Evolutionary conservation across 35 echinoderm and acorn worm genomes (phyloP).

Genomic region (Hemicentrotus pulcherrimus): DNA sequence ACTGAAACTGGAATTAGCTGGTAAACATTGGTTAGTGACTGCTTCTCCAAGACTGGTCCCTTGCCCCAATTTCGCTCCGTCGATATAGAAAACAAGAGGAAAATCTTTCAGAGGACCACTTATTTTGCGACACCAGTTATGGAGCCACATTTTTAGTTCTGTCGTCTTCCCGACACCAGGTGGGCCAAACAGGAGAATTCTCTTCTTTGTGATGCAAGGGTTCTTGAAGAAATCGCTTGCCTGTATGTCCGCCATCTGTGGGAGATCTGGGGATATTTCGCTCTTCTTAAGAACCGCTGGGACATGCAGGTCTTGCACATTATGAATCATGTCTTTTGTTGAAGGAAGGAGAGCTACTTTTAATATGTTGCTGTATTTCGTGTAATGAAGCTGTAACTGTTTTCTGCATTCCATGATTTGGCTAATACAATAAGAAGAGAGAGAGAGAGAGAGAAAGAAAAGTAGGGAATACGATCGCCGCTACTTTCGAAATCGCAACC

Average conservation of each 20-base stretch:
- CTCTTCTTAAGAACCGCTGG: background rate
- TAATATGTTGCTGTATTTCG: background rate
- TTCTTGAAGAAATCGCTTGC: background rate
- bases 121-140: background rate
- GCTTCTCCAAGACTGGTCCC: background rate
- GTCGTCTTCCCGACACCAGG: background rate
- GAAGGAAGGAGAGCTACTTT: background rate
- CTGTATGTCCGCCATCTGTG: background rate
- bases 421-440: background rate
- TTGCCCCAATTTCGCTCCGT: background rate
- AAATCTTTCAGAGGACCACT: background rate
- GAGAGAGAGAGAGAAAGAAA: background rate
- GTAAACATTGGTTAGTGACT: background rate
- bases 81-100: background rate
- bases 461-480: too few relatives aligned
- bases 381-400: background rate
- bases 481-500: too few relatives aligned
- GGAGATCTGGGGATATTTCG: background rate
- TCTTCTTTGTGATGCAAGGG: background rate
- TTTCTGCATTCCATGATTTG: background rate
- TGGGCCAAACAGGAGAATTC: slow-evolving; percentile 2
- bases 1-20: background rate
- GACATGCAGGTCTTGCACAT: background rate
- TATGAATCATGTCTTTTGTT: background rate
- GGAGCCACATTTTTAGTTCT: slow-evolving; percentile 13